Base-by-base conservation (phyloP, 2,797 vertebrate species). In the Muraenolepis orangiensis region DNA sequence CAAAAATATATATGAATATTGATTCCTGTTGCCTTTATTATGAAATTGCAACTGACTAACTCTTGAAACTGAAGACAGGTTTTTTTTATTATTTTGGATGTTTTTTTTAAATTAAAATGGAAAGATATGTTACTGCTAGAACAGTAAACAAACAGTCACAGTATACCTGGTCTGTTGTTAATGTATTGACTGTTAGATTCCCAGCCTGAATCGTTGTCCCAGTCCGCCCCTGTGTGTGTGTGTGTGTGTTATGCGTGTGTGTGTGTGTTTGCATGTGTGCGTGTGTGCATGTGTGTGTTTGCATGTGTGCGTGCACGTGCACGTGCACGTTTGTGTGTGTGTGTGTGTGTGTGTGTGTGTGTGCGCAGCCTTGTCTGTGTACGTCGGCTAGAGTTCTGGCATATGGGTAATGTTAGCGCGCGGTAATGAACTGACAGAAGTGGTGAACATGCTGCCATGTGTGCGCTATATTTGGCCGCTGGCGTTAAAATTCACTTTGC, bases 321-420 rank as follows among this genome's bases (percentile, higher is more conserved):
- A 14, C 12, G 30, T 34, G 31, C n/a, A 31, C n/a, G 68, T 69
- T 31, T 69, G 31, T 69, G 68, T 36, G 68, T 36, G 68, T 69
- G 68, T 36, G 68, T 69, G 68, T 36, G 68, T 36, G 67, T 20
- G 67, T 69, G 67, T 34, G 67, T 34, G 67, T 69, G 67, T 34
- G 67, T 69, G 67, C 20, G 69, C 57, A 26, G 57, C 57, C 10
- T 26, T 64, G 57, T 26, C 26, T 64, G 57, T 64, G 23, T 64
- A 26, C 57, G 23, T 38, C 36, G 36, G 1, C n/a, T 64, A 12
- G 57, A 64, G 57, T 26, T 4, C 10, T 64, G 57, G 23, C 57
- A 26, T 26, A 64, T 13, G 57, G 57, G 26, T 26, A 13, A 13
- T 26, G 57, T 26, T 23, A 64, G 57, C 57, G 57, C 12, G 0